These are phyloP conservation scores for Euwallacea similis DNA, from an alignment of 1,140 invertebrate genomes.

Conservation along the genomic window DNA sequence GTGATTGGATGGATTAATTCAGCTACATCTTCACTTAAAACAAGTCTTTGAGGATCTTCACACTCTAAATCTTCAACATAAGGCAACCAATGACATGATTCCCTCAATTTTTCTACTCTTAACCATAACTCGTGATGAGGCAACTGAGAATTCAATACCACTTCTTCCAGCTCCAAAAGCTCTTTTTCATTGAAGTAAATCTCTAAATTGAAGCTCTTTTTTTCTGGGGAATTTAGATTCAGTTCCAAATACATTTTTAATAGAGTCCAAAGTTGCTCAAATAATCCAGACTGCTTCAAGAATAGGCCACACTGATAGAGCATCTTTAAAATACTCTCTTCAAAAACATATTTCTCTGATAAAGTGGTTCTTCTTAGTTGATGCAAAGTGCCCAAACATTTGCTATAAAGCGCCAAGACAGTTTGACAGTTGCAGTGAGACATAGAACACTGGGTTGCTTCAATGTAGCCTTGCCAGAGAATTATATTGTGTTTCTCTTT, in stretches of 20 bases:
- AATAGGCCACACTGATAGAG: slow-evolving; percentile 65
- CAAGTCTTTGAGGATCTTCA: slow-evolving; percentile 58
- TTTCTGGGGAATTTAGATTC: slow-evolving; percentile 56
- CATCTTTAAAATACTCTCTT: slow-evolving; percentile 56
- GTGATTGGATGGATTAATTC: slow-evolving; percentile 67
- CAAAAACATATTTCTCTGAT: slow-evolving; percentile 49
- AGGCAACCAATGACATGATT: slow-evolving; percentile 64
- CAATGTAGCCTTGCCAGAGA: slow-evolving; percentile 63
- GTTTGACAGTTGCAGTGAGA: slow-evolving; percentile 62
- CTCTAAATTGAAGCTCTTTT: slow-evolving; percentile 53
- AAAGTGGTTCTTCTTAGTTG: slow-evolving; percentile 50
- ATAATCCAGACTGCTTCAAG: slow-evolving; percentile 66
- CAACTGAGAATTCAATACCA: slow-evolving; percentile 62
- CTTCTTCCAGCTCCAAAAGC: slow-evolving; percentile 65
- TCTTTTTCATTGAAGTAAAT: slow-evolving; percentile 58
- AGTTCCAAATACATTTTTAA: slow-evolving; percentile 63
- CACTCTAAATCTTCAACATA: slow-evolving; percentile 48
- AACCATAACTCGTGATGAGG: slow-evolving; percentile 70
- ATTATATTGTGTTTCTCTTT: slow-evolving; percentile 58
- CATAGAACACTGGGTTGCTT: slow-evolving; percentile 62
- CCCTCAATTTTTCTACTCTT: slow-evolving; percentile 64
- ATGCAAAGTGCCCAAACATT: slow-evolving; percentile 60
- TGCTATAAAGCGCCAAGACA: slow-evolving; percentile 60
- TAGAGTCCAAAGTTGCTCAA: slow-evolving; percentile 66
- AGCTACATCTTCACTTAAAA: slow-evolving; percentile 64